Evolutionary conservation across 2,113 vertebrate species (phyloP).

Genomic region (Tupaia chinensis): DNA sequence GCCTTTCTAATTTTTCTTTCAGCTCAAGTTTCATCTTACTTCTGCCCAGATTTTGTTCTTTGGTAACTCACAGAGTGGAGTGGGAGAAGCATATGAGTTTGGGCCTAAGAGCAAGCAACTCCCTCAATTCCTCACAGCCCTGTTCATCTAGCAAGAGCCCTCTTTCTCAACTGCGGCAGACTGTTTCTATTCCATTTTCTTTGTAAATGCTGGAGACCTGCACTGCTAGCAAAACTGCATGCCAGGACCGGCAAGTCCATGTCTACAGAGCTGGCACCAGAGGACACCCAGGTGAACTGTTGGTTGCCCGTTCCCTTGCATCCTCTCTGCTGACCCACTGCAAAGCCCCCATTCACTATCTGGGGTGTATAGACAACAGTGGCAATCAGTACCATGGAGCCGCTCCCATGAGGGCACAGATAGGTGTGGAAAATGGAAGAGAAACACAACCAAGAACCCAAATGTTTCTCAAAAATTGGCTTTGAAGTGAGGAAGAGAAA

Average conservation of each 20-base stretch:
- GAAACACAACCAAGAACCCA: too few relatives aligned
- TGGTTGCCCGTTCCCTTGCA: slow-evolving; percentile 82
- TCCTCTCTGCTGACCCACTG: too few relatives aligned
- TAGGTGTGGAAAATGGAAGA: too few relatives aligned
- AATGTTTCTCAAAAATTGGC: too few relatives aligned
- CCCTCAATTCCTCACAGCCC: not conserved
- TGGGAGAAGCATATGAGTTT: not conserved
- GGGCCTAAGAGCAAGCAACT: too few relatives aligned
- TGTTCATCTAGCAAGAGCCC: not conserved
- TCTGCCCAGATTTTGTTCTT: not conserved
- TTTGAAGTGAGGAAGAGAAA: too few relatives aligned
- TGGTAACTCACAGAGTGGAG: not conserved
- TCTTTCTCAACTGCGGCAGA: not conserved
- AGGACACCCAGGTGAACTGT: slow-evolving; percentile 87
- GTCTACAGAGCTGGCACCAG: slow-evolving; percentile 86
- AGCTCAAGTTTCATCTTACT: not conserved
- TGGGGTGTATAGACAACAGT: too few relatives aligned
- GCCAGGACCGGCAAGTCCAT: slow-evolving; percentile 86
- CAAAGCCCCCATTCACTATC: too few relatives aligned
- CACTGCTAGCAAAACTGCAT: slow-evolving; percentile 90
- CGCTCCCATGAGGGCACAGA: too few relatives aligned
- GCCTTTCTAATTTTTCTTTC: slow-evolving; percentile 7
- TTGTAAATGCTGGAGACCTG: slow-evolving; percentile 87
- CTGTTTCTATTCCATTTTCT: not conserved
- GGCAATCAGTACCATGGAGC: too few relatives aligned